These are phyloP conservation scores for Gambusia affinis DNA, from an alignment of 2,113 vertebrate genomes.

Conservation along the genomic window DNA sequence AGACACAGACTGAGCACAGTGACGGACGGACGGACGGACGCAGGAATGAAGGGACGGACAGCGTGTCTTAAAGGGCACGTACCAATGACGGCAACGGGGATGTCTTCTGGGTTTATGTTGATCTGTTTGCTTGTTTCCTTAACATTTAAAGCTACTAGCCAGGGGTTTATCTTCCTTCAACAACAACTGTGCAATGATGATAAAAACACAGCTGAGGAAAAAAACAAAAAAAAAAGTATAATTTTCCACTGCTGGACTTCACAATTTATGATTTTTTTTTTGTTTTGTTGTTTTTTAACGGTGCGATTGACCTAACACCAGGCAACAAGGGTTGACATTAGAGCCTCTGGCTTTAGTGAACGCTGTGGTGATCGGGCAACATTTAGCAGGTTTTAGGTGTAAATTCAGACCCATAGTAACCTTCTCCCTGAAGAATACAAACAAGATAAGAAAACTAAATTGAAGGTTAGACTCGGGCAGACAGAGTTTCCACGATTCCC, in stretches of 20 bases:
- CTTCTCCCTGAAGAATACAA: not conserved
- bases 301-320: not conserved
- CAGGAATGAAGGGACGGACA: conserved; percentile 39
- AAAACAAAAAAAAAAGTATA: not conserved
- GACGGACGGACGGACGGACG: conserved; percentile 40
- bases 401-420: not conserved
- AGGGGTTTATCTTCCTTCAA: not conserved
- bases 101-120: conserved; percentile 65
- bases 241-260: not conserved
- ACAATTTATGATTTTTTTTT: no score
- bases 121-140: conserved; percentile 42
- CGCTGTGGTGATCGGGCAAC: not conserved
- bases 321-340: not conserved
- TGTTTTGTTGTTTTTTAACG: no score
- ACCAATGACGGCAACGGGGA: conserved; percentile 46
- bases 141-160: conserved; percentile 33
- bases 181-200: not conserved
- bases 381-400: not conserved
- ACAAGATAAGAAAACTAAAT: not conserved
- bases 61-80: conserved; percentile 50
- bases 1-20: conserved; percentile 74
- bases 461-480: no score
- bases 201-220: not conserved
- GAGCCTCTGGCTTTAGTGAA: not conserved
- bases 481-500: not conserved